Conservation (phyloP, 2,797 vertebrate species). For the Fistularia tabacaria region DNA sequence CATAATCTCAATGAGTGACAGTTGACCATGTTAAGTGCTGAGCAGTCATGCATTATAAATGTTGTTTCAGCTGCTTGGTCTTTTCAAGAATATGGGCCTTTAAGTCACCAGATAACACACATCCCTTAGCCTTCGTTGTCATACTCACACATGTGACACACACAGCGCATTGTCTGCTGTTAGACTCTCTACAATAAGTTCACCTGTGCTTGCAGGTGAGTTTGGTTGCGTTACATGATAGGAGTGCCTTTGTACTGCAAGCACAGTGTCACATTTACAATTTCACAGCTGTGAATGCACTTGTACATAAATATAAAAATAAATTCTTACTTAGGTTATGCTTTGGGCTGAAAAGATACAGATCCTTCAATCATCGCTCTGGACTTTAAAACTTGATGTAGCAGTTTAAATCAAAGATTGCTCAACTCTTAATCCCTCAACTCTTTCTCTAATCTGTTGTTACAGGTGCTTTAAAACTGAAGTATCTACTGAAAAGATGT, state of each 20-base stretch:
- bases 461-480: background rate
- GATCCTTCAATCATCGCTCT: conserved; percentile 35
- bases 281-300: conserved; percentile 1
- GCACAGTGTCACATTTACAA: conserved; percentile 33
- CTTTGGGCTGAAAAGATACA: conserved; percentile 57
- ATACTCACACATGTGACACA: conserved; percentile 32
- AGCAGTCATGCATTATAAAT: conserved; percentile 2
- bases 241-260: conserved; percentile 51
- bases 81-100: conserved; percentile 15
- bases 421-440: conserved; percentile 7
- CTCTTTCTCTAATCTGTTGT: conserved; percentile 19
- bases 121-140: conserved; percentile 26
- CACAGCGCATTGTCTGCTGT: conserved; percentile 30
- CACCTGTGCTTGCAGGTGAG: conserved; percentile 53
- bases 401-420: conserved; percentile 45
- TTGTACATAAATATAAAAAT: background rate
- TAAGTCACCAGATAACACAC: conserved; percentile 44
- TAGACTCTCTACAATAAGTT: conserved; percentile 51
- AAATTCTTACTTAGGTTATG: background rate
- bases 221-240: conserved; percentile 53
- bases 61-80: conserved; percentile 16
- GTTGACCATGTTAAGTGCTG: conserved; percentile 10
- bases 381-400: conserved; percentile 40
- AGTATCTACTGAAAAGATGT: conserved; percentile 22
- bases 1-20: background rate